Evolutionary conservation across 2,113 vertebrate species (phyloP).

Genomic region (Leucopternis melanops): DNA sequence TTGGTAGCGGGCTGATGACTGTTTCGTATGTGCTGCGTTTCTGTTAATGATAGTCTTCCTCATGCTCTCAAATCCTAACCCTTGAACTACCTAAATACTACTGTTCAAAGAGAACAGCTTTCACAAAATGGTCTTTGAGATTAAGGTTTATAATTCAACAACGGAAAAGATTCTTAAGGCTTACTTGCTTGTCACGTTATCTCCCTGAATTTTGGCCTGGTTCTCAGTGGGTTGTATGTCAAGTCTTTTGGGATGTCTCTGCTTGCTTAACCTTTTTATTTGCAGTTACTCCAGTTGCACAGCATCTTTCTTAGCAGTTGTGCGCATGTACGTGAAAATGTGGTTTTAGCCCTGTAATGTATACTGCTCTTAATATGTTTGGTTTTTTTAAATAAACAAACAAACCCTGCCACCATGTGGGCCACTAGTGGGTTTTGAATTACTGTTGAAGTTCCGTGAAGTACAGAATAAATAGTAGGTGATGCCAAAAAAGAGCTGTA

Average conservation of each 20-base stretch:
- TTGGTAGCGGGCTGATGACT: conserved; percentile 10
- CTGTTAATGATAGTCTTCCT: not conserved
- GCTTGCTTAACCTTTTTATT: not conserved
- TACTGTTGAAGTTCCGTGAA: not conserved
- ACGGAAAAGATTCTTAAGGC: not conserved
- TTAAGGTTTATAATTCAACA: not conserved
- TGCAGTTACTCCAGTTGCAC: not conserved
- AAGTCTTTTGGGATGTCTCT: not conserved
- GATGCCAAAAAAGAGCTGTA: not conserved
- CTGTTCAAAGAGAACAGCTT: not conserved
- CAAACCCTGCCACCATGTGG: not conserved
- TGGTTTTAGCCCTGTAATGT: not conserved
- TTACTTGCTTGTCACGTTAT: not conserved
- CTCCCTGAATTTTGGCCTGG: not conserved
- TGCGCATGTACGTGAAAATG: not conserved
- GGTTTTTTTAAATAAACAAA: not conserved
- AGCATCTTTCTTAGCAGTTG: not conserved
- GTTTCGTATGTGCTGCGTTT: not conserved
- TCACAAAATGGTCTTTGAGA: not conserved
- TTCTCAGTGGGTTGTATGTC: not conserved
- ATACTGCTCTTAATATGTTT: not conserved
- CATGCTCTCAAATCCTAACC: not conserved
- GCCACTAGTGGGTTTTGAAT: not conserved
- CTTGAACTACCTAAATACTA: not conserved
- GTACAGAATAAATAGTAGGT: not conserved